These are phyloP conservation scores for Phalacrocorax pelagicus DNA, from an alignment of 2,113 vertebrate genomes.

Conservation along the genomic window DNA sequence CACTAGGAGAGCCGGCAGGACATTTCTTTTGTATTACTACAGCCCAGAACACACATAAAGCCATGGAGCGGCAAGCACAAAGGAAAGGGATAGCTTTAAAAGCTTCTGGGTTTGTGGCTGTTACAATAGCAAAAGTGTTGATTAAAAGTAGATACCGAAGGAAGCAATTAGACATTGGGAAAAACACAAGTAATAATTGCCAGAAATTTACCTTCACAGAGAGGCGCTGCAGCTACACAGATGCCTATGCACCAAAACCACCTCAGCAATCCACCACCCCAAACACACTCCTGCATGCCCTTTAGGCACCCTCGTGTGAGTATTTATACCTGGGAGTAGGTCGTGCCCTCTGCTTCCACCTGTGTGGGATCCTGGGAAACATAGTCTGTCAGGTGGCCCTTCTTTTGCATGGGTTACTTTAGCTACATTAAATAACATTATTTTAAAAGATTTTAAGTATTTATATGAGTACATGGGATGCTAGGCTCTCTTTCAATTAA, in stretches of 20 bases:
- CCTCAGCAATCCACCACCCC: background rate
- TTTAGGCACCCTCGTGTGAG: rapidly evolving
- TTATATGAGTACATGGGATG: rapidly evolving
- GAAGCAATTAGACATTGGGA: background rate
- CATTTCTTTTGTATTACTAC: background rate
- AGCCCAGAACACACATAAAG: background rate
- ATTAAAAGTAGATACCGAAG: background rate
- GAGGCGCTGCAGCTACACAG: background rate
- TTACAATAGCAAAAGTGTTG: background rate
- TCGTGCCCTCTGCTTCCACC: background rate
- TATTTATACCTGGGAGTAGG: background rate
- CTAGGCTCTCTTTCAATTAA: background rate
- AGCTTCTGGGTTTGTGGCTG: background rate
- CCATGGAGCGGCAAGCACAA: background rate
- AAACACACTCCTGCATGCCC: background rate
- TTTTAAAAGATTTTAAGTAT: background rate
- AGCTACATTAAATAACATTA: background rate
- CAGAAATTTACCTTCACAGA: background rate
- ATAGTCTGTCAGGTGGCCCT: background rate
- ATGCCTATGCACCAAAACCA: too few species aligned
- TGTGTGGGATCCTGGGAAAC: background rate
- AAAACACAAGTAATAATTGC: background rate
- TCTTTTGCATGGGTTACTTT: background rate
- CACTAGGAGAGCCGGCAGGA: background rate
- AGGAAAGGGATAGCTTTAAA: background rate